Base-by-base conservation (phyloP, 1,140 invertebrate species). In the Pseudomyrmex concolor region DNA sequence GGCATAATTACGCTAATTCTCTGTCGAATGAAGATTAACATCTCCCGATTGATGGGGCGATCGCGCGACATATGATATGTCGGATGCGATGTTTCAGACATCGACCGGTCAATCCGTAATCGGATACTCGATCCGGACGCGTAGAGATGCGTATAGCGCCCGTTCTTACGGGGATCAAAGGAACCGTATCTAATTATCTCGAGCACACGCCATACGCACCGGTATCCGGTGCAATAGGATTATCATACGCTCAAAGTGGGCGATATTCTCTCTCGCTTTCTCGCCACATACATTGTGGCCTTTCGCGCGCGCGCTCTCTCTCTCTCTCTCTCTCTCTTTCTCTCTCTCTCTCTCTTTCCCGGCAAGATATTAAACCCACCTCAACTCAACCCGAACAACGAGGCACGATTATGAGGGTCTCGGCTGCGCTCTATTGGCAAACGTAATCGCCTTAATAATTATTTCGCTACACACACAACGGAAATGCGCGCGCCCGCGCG, bases 101-200 rank as follows among this genome's bases (percentile, higher is more conserved):
- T 13, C 22, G 64, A 78, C 15, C 34, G 43, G 68, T 78, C 34
- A 70, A 60, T 71, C n/a, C 76, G n/a, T 12, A 10, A n/a, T 8
- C n/a, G 60, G 48, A 76, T 76, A 17, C 13, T 2, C 59, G 45
- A 74, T 63, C 57, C 7, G 19, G 57, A 34, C 64, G 64, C 62
- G 73, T 64, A 51, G 73, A 4, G 73, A 4, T 43, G 60, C 76
- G 76, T 80, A 70, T 19, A 19, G 22, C n/a, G 34, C 34, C 5
- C 34, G 64, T 78, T 80, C 76, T 80, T 80, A 80, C 22, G 54
- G 25, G 51, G 66, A 80, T 80, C 76, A 80, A 80, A 80, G 76
- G 76, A 80, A 80, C 54, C 76, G 66, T 71, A 71, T 70, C 76
- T 80, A 80, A 80, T 80, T 80, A 80, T 71, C 66, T 80, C 48